Evolutionary conservation across 1,140 invertebrate genomes (phyloP).

Genomic region (Hesperophylax magnus): DNA sequence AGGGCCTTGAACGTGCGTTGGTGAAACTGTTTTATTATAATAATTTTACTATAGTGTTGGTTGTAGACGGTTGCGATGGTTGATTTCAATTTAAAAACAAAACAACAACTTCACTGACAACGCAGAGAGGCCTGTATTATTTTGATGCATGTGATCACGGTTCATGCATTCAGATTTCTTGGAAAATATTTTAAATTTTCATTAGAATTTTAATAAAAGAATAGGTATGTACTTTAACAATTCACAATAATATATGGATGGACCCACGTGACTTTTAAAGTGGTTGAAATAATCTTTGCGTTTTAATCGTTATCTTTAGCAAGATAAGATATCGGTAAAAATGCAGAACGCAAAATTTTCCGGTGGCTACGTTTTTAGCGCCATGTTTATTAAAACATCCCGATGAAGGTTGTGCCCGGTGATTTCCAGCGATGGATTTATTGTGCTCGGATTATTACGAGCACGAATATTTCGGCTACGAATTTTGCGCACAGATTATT

Average conservation of each 20-base stretch:
- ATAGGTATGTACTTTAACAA: too few species aligned
- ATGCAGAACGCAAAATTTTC: too few species aligned
- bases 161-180: not conserved
- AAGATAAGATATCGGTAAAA: not conserved
- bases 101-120: not conserved
- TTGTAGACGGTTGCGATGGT: not conserved
- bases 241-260: not conserved
- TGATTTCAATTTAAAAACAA: conserved; percentile 7
- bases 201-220: not conserved
- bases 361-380: too few species aligned
- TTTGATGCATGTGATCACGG: conserved; percentile 5
- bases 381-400: too few species aligned
- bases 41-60: not conserved
- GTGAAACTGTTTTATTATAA: not conserved
- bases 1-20: conserved; percentile 44
- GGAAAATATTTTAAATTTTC: too few species aligned
- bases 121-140: not conserved
- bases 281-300: not conserved
- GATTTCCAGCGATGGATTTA: too few species aligned
- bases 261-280: too few species aligned
- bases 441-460: too few species aligned
- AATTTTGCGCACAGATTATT: too few species aligned
- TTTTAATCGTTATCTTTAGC: not conserved
- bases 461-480: too few species aligned
- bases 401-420: too few species aligned